These are phyloP conservation scores for Phainopepla nitens DNA, from an alignment of 2,113 vertebrate genomes.

Conservation along the genomic window DNA sequence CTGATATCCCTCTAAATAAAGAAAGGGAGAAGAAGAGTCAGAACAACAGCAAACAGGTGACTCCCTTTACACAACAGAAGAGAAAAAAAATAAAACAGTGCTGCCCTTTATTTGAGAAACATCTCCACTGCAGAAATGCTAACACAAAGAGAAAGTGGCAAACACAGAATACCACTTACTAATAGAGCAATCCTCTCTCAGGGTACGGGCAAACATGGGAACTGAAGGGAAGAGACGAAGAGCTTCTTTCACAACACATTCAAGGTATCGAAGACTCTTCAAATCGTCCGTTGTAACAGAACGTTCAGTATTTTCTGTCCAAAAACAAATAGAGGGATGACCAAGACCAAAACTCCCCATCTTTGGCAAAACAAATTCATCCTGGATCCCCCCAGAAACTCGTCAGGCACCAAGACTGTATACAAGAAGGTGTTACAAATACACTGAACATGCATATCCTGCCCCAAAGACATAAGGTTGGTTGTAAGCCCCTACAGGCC, in stretches of 20 bases:
- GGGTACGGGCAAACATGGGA: slow-evolving; percentile 84
- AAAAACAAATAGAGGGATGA: background rate
- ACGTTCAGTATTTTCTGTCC: slow-evolving; percentile 75
- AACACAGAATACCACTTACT: slow-evolving; percentile 68
- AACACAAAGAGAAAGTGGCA: background rate
- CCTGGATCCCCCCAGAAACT: background rate
- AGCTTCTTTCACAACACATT: slow-evolving; percentile 90
- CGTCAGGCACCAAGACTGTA: background rate
- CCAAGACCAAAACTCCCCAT: background rate
- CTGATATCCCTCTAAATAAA: slow-evolving; percentile 75
- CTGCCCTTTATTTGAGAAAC: background rate
- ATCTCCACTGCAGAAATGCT: background rate
- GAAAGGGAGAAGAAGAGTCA: background rate
- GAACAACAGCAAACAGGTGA: background rate
- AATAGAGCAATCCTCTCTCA: slow-evolving; percentile 82
- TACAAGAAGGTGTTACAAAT: background rate
- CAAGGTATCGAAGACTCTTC: slow-evolving; percentile 88
- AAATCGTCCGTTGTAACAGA: slow-evolving; percentile 79
- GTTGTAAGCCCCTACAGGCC: background rate
- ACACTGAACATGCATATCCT: background rate
- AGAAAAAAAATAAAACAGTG: background rate
- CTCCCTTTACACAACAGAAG: background rate
- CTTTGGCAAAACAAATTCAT: background rate
- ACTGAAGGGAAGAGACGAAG: slow-evolving; percentile 91
- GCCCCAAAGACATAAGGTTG: fast-evolving